Percentiles rank a stretch among this genome's conserved stretches.
These are phyloP conservation scores for Malurus melanocephalus DNA, from an alignment of 2,113 vertebrate genomes.

Conservation along the genomic window DNA sequence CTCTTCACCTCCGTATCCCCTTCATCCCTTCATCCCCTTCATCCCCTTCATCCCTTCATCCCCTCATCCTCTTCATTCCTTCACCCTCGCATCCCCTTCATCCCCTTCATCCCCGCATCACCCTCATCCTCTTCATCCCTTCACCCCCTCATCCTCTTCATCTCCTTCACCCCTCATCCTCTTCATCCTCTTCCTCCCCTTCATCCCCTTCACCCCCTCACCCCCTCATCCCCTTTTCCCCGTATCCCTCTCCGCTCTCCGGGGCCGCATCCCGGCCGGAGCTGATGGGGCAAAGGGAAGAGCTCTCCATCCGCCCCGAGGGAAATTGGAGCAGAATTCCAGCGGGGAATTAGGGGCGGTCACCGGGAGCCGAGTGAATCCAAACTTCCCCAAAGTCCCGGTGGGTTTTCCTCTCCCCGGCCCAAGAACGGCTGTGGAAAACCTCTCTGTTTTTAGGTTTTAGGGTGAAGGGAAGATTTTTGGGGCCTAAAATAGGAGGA, in stretches of 20 bases:
- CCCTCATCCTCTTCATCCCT: too few relatives aligned
- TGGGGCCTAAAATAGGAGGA: fast-evolving
- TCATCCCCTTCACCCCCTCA: too few relatives aligned
- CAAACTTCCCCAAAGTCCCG: fast-evolving
- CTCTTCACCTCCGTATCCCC: too few relatives aligned
- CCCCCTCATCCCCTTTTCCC: neutral
- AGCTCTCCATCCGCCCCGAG: neutral
- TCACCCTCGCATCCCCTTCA: too few relatives aligned
- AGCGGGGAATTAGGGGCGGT: fast-evolving
- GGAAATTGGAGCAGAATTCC: neutral
- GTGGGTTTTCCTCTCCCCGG: neutral
- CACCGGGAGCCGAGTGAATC: fast-evolving
- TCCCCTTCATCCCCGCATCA: too few relatives aligned
- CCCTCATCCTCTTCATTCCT: too few relatives aligned
- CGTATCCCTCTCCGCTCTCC: neutral
- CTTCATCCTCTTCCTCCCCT: too few relatives aligned
- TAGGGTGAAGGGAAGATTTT: neutral
- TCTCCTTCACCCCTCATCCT: too few relatives aligned
- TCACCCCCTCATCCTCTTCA: too few relatives aligned
- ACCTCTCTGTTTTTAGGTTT: fast-evolving
- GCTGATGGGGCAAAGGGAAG: neutral
- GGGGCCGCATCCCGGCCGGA: neutral
- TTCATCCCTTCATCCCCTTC: too few relatives aligned
- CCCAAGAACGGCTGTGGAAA: neutral
- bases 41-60: too few relatives aligned